A percentile compares a stretch with the other conserved stretches of the same genome.
Conservation (phyloP, 2,113 vertebrate genomes). For the Anarhynchus alexandrinus region DNA sequence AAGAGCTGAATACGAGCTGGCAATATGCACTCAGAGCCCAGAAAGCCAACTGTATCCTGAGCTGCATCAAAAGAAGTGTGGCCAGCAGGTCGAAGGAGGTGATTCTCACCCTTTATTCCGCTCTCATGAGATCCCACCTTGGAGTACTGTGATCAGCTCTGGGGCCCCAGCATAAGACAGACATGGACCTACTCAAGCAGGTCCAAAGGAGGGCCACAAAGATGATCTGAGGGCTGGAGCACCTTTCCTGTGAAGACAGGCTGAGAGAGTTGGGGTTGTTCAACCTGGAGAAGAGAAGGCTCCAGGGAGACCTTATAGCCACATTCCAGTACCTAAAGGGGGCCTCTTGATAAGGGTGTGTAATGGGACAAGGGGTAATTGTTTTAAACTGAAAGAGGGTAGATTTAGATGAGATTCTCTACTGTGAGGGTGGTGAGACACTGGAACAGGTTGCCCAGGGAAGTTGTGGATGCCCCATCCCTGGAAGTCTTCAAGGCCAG, state of each 20-base stretch:
- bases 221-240: not conserved
- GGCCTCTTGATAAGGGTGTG: not conserved
- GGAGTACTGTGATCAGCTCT: not conserved
- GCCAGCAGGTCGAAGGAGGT: not conserved
- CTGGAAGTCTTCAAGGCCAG: not conserved
- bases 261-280: not conserved
- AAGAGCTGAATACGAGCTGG: not conserved
- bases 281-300: not conserved
- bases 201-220: not conserved
- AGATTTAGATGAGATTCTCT: not conserved
- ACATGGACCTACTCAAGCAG: not conserved
- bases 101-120: not conserved
- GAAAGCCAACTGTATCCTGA: not conserved
- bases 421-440: not conserved
- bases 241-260: not conserved
- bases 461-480: fast-evolving
- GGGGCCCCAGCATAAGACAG: not conserved
- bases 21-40: fast-evolving
- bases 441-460: not conserved
- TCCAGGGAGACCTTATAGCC: not conserved
- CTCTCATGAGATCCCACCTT: not conserved
- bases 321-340: not conserved
- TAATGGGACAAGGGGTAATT: fast-evolving
- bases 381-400: not conserved
- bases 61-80: not conserved